Base-by-base conservation (phyloP, 2,888 invertebrate species). In the Pollenia angustigena region DNA sequence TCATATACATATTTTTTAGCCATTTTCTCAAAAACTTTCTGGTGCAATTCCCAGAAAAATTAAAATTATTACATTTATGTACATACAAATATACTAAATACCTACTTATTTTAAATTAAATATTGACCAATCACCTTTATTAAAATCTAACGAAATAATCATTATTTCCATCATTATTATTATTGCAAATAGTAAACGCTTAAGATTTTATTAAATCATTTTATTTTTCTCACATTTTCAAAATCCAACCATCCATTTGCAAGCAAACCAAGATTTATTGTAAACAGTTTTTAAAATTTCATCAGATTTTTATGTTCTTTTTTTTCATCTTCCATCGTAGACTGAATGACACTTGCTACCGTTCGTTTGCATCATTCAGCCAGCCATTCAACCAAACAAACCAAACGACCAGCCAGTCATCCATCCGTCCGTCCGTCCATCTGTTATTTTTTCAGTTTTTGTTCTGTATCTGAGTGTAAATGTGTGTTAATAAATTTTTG, bases 281-380 rank as follows among this genome's bases (percentile, higher is more conserved):
- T 66, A 66, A n/a, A 12, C 50, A 23, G 23, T 58, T 64, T 71
- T 23, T 50, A 48, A 18, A 56, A 85, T 85, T 85, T 85, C 81
- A 81, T 85, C 85, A 85, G 85, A 81, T 84, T 66, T 83, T 75
- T 71, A 66, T 66, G 8, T 8, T 6, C n/a, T n/a, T 9, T 56
- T 64, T 68, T 48, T 16, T 66, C 48, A 52, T 66, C 66, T 66
- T 81, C 54, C 54, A 81, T 10, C 44, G 52, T 74, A 66, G 74
- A 81, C 81, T 18, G 42, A 66, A 23, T 76, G 81, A 78, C 76
- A 79, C 50, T 85, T 60, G 64, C 78, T 74, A 74, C 12, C 78
- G 81, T 78, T 78, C 66, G 66, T 78, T 82, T 85, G 64, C 81
- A 85, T 81, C 85, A 81, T 81, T 52, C 74, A 81, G 72, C 12